These are phyloP conservation scores for Lacerta bilineata DNA, from an alignment of 2,797 vertebrate genomes.

Conservation along the genomic window DNA sequence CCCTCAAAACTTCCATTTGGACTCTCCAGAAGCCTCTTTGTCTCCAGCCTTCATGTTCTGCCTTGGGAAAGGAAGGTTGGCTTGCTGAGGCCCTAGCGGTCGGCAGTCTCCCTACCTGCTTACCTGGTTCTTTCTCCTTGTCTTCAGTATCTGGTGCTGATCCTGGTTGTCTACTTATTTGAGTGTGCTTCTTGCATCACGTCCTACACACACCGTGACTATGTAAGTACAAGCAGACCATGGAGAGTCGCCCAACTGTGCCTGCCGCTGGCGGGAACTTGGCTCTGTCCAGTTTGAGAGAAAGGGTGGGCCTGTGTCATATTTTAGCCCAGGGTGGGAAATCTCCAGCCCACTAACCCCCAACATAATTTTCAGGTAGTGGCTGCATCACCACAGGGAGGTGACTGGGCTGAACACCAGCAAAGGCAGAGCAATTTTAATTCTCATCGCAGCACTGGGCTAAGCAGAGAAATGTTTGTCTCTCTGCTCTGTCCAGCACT, in stretches of 20 bases:
- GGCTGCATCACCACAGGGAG: neutral
- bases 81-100: neutral
- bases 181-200: slow-evolving; percentile 86
- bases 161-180: slow-evolving; percentile 83
- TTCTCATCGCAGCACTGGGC: no score
- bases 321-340: no score
- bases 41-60: neutral
- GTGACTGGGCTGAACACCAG: no score
- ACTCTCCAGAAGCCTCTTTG: no score
- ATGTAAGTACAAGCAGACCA: slow-evolving; percentile 73
- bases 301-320: neutral
- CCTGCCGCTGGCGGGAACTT: neutral
- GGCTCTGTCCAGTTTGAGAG: neutral
- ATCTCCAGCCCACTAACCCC: no score
- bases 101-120: neutral
- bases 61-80: neutral
- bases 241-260: neutral
- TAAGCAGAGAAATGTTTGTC: no score
- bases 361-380: neutral
- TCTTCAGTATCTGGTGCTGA: slow-evolving; percentile 81
- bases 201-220: slow-evolving; percentile 83
- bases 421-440: no score
- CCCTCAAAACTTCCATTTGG: no score
- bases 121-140: neutral
- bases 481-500: no score